These are phyloP conservation scores for Naja naja DNA, from an alignment of 2,113 vertebrate genomes.

Conservation along the genomic window DNA sequence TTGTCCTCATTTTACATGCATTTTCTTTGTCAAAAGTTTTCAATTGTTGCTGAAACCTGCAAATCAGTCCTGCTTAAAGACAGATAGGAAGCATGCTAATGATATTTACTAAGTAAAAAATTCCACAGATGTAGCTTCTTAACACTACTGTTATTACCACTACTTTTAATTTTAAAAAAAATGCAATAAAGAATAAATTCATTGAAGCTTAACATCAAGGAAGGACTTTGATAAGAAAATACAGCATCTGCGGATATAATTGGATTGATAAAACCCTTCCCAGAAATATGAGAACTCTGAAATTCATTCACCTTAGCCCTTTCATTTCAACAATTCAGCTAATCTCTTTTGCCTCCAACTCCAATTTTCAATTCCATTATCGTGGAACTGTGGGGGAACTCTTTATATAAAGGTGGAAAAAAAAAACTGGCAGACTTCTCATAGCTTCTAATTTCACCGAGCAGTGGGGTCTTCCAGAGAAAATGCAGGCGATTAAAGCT, in stretches of 20 bases:
- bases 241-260: not conserved
- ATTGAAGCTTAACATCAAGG: not conserved
- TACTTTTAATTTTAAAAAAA: not conserved
- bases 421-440: not conserved
- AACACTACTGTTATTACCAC: not conserved
- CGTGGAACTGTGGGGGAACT: not conserved
- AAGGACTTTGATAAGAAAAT: not conserved
- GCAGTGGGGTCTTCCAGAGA: slow-evolving; percentile 18
- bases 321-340: not conserved
- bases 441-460: slow-evolving; percentile 21
- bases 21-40: not conserved
- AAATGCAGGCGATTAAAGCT: not conserved
- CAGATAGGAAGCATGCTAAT: not conserved
- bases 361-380: not conserved
- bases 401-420: not conserved
- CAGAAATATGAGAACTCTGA: not conserved
- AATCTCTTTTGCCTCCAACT: slow-evolving; percentile 7
- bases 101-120: not conserved
- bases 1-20: not conserved
- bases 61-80: not conserved
- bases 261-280: not conserved
- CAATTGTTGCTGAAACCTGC: not conserved
- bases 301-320: rapidly evolving
- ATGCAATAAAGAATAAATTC: not conserved
- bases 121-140: not conserved